Evolutionary conservation across 2,797 vertebrate species (phyloP).

Genomic region (Choloepus didactylus): DNA sequence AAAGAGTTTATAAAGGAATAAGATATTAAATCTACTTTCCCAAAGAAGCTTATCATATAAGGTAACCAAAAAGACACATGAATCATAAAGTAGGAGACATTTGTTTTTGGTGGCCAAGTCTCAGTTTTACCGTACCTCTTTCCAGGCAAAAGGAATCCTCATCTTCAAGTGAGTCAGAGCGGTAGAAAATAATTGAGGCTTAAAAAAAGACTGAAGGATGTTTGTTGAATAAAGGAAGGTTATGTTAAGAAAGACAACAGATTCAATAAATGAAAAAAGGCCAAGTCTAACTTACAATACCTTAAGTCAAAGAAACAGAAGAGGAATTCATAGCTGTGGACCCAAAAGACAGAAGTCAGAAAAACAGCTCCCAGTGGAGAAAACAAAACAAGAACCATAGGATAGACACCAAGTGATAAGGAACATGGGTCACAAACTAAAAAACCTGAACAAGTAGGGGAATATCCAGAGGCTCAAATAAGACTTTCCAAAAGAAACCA

Average conservation of each 20-base stretch:
- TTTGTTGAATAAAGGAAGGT: constrained; percentile 1
- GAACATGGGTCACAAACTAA: background rate
- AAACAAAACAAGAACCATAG: background rate
- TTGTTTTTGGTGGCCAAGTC: background rate
- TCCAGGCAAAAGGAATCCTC: background rate
- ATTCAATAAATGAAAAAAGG: constrained; percentile 9
- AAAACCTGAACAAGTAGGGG: background rate
- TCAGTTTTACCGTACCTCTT: background rate
- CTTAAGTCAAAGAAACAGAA: background rate
- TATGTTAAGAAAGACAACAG: constrained; percentile 1
- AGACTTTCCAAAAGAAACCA: constrained; percentile 25
- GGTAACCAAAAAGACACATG: background rate
- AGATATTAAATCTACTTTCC: background rate
- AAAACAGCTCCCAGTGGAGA: background rate
- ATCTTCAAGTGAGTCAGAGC: constrained; percentile 46
- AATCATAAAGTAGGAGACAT: background rate
- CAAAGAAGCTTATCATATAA: background rate
- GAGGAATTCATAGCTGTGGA: background rate
- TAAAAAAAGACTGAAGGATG: background rate
- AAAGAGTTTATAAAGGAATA: background rate
- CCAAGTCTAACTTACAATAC: constrained; percentile 32
- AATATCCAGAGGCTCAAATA: background rate
- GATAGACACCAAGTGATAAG: background rate
- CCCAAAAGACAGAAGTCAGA: background rate
- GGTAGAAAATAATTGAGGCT: background rate